These are phyloP conservation scores for Paragorgia papillata DNA, from an alignment of 92 coral and sea anemone genomes.

Conservation along the genomic window DNA sequence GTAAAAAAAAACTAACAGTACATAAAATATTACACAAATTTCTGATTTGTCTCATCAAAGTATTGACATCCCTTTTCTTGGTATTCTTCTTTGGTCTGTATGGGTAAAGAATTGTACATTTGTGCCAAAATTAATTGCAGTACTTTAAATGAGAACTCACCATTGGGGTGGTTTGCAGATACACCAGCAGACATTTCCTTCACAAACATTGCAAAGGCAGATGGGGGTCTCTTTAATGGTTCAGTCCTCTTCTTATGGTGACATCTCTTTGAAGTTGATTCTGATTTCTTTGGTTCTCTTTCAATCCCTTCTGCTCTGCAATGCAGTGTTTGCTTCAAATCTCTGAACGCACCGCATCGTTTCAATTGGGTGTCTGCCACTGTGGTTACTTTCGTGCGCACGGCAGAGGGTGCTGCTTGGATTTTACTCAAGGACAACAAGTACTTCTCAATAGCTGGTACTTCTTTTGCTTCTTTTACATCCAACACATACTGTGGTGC, in stretches of 20 bases:
- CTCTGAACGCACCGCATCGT: conserved; percentile 3
- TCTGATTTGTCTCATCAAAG: neutral
- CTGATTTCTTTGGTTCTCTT: neutral
- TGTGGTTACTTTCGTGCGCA: too few species aligned
- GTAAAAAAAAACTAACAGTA: too few species aligned
- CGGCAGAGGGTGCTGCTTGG: too few species aligned
- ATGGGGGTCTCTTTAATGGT: neutral
- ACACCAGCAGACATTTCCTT: neutral
- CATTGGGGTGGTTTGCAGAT: neutral
- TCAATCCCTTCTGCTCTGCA: conserved; percentile 13
- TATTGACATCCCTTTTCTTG: neutral
- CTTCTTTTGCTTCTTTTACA: neutral
- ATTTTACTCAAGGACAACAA: conserved; percentile 5
- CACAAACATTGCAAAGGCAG: conserved; percentile 2
- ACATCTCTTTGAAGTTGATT: neutral
- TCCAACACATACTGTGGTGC: conserved; percentile 6
- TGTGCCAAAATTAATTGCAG: neutral
- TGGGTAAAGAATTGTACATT: conserved; percentile 7
- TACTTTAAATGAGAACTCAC: neutral
- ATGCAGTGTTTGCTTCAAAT: conserved; percentile 16
- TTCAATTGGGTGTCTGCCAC: too few species aligned
- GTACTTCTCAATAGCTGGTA: conserved; percentile 3
- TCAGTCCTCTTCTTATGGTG: conserved; percentile 7
- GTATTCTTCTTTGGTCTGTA: neutral
- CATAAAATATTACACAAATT: neutral